Evolutionary conservation across 2,888 invertebrate genomes (phyloP).

Genomic region (Plebejus anna): DNA sequence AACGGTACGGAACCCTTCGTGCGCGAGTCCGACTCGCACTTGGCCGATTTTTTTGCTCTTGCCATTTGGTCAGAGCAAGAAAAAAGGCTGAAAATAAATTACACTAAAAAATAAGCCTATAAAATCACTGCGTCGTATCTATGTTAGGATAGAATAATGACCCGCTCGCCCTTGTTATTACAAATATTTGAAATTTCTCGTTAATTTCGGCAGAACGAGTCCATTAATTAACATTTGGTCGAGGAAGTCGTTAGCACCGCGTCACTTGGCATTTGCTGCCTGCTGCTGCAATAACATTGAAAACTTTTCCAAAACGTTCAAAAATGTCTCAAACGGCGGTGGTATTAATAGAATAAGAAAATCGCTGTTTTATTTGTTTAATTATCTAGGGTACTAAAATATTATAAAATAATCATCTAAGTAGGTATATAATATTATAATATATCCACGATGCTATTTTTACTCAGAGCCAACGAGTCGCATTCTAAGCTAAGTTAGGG

Average conservation of each 20-base stretch:
- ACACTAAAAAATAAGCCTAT: neutral
- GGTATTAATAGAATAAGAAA: neutral
- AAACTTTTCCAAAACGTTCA: slow-evolving; percentile 8
- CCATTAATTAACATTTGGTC: slow-evolving; percentile 11
- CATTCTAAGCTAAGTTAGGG: neutral
- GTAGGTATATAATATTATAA: too few species aligned
- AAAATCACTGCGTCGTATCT: neutral
- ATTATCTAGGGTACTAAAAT: neutral
- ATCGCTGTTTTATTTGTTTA: neutral
- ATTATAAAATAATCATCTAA: too few species aligned
- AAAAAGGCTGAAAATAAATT: neutral
- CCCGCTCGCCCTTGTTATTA: neutral
- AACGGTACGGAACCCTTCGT: too few species aligned
- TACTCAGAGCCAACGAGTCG: neutral
- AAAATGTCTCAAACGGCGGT: neutral
- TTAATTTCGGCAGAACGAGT: neutral
- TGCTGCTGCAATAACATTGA: neutral
- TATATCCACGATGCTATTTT: neutral
- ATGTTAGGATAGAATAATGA: neutral
- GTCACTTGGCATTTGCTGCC: slow-evolving; percentile 5
- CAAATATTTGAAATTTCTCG: slow-evolving; percentile 1
- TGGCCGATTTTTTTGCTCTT: too few species aligned
- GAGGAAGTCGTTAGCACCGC: slow-evolving; percentile 9
- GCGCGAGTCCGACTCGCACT: too few species aligned
- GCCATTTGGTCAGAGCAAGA: neutral